Evolutionary conservation across 2,888 invertebrate species (phyloP).

Genomic region (Nemoura dubitans): DNA sequence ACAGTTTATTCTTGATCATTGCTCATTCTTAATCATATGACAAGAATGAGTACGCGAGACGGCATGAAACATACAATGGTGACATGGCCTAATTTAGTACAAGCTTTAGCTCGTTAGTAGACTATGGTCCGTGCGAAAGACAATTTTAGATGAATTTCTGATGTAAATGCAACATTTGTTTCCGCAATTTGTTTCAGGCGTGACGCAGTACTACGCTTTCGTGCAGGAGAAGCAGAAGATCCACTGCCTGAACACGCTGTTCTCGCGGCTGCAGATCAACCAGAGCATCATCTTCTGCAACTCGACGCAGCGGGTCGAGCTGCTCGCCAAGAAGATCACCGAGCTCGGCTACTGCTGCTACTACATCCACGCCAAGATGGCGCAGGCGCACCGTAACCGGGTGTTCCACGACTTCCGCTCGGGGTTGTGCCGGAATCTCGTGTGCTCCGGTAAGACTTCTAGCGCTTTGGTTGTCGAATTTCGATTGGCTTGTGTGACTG

Average conservation of each 20-base stretch:
- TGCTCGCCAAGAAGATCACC: slow-evolving; percentile 99
- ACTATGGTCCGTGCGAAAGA: no score
- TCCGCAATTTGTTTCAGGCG: slow-evolving; percentile 71
- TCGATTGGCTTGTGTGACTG: no score
- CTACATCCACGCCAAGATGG: slow-evolving; percentile 99
- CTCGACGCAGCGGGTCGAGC: slow-evolving; percentile 98
- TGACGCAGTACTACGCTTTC: slow-evolving; percentile 99
- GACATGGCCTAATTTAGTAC: no score
- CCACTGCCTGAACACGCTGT: slow-evolving; percentile 98
- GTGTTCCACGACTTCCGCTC: slow-evolving; percentile 99
- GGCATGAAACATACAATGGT: no score
- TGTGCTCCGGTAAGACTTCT: slow-evolving; percentile 69
- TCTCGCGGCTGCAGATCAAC: slow-evolving; percentile 99
- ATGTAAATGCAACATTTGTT: not conserved
- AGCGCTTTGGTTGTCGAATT: no score
- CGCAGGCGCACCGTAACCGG: slow-evolving; percentile 97
- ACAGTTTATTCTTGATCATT: no score
- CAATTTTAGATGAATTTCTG: no score
- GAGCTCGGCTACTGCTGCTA: slow-evolving; percentile 99
- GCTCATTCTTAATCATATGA: no score
- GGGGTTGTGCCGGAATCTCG: slow-evolving; percentile 97
- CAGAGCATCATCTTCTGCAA: slow-evolving; percentile 99
- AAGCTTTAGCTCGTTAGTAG: no score
- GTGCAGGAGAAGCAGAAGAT: slow-evolving; percentile 99
- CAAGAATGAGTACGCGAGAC: no score